These are phyloP conservation scores for Falco punctatus DNA, from an alignment of 2,113 vertebrate species.

Conservation along the genomic window DNA sequence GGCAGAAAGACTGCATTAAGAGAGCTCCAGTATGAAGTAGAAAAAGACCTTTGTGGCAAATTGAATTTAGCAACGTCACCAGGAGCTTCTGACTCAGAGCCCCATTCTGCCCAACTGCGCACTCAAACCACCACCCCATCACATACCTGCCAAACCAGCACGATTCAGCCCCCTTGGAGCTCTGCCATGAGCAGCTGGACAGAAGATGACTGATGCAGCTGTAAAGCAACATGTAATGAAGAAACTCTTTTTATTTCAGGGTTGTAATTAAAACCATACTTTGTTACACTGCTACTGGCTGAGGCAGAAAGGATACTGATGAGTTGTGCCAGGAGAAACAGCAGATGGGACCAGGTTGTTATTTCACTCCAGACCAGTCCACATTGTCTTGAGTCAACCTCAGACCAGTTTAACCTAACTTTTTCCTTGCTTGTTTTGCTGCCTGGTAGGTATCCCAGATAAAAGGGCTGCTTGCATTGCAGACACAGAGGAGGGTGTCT, in stretches of 20 bases:
- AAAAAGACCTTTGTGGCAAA: slow-evolving; percentile 39
- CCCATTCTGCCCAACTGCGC: neutral
- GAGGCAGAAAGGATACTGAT: neutral
- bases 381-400: neutral
- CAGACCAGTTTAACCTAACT: neutral
- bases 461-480: neutral
- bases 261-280: slow-evolving; percentile 27
- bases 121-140: neutral
- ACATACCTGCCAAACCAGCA: slow-evolving; percentile 30
- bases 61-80: neutral
- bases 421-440: neutral
- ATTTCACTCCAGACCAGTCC: neutral
- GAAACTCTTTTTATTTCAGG: neutral
- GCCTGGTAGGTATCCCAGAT: neutral
- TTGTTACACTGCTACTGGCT: neutral
- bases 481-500: neutral
- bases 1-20: slow-evolving; percentile 7
- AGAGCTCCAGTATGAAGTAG: neutral
- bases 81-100: slow-evolving; percentile 33
- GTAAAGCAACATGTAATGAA: neutral
- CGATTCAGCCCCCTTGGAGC: neutral
- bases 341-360: neutral
- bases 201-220: neutral
- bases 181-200: slow-evolving; percentile 6
- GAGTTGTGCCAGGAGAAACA: neutral